Conservation (phyloP, 2,797 vertebrate genomes). For the Lates japonicus region DNA sequence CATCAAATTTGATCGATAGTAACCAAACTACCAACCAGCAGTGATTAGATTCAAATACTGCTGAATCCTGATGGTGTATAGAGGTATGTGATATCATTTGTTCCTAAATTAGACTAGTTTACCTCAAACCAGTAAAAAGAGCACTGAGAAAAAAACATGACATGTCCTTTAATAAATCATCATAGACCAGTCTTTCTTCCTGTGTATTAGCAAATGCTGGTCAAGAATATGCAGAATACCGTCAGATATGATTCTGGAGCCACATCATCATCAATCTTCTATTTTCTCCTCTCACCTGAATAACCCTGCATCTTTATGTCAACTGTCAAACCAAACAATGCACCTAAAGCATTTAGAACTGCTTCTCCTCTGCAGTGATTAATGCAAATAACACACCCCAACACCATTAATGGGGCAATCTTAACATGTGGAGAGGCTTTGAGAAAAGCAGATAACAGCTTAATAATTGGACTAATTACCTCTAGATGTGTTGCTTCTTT, state of each 20-base stretch:
- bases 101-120: no score
- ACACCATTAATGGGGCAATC: slow-evolving; percentile 52
- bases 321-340: slow-evolving; percentile 37
- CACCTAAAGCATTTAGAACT: slow-evolving; percentile 15
- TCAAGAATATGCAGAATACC: slow-evolving; percentile 10
- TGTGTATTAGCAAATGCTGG: neutral
- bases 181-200: neutral
- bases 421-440: slow-evolving; percentile 55
- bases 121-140: no score
- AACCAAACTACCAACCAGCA: no score
- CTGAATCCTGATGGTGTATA: no score
- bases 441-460: slow-evolving; percentile 67
- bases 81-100: no score
- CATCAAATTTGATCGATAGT: no score
- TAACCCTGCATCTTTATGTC: slow-evolving; percentile 29
- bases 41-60: no score
- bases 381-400: slow-evolving; percentile 56
- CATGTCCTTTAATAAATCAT: neutral
- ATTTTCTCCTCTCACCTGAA: slow-evolving; percentile 23
- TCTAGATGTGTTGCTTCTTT: slow-evolving; percentile 62
- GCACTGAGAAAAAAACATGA: no score
- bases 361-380: slow-evolving; percentile 53
- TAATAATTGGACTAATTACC: slow-evolving; percentile 79
- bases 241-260: slow-evolving; percentile 15
- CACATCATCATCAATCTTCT: slow-evolving; percentile 38